A percentile compares a stretch with the other conserved stretches of the same genome.
phyloP scores from a whole-genome alignment of 2,888 invertebrate species.

The Nipponacmea schrenckii region DNA sequence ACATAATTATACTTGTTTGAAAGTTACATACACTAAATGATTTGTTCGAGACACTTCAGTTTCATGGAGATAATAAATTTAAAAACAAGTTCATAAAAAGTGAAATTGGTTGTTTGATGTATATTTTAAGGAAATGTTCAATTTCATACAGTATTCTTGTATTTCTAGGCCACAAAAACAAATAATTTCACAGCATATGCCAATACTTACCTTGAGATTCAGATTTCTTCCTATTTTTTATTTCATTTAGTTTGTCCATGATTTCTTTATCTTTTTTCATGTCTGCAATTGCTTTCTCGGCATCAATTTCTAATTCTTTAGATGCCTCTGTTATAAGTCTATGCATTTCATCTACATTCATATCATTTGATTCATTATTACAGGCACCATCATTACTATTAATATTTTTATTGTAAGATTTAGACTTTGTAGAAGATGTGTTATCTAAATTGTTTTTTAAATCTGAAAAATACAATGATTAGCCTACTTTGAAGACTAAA shows the following conservation, averaged over 20 bases:
- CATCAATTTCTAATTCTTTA: constrained; percentile 56
- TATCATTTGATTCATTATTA: constrained; percentile 16
- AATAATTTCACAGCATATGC: too few relatives aligned
- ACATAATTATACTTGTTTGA: too few relatives aligned
- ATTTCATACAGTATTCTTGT: too few relatives aligned
- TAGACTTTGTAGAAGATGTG: constrained; percentile 33
- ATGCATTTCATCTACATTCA: constrained; percentile 52
- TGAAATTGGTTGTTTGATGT: too few relatives aligned
- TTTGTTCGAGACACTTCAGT: too few relatives aligned
- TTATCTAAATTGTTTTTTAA: constrained; percentile 46
- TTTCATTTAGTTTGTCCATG: constrained; percentile 50
- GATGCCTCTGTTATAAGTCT: constrained; percentile 52
- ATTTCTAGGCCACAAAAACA: too few relatives aligned
- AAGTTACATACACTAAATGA: too few relatives aligned
- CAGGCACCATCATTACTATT: neutral
- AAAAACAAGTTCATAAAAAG: too few relatives aligned
- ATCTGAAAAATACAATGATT: constrained; percentile 10
- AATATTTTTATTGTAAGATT: constrained; percentile 43
- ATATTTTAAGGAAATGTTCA: too few relatives aligned
- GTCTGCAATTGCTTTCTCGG: constrained; percentile 50
- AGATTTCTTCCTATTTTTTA: constrained; percentile 66
- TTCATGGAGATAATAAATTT: too few relatives aligned
- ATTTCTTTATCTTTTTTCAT: constrained; percentile 59
- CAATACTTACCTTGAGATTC: neutral
- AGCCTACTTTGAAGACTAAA: too few relatives aligned